Evolutionary conservation across 2,888 invertebrate genomes (phyloP), one percentile per base, ranked within the genome.

Genomic region (Drosophila peninsularis): DNA sequence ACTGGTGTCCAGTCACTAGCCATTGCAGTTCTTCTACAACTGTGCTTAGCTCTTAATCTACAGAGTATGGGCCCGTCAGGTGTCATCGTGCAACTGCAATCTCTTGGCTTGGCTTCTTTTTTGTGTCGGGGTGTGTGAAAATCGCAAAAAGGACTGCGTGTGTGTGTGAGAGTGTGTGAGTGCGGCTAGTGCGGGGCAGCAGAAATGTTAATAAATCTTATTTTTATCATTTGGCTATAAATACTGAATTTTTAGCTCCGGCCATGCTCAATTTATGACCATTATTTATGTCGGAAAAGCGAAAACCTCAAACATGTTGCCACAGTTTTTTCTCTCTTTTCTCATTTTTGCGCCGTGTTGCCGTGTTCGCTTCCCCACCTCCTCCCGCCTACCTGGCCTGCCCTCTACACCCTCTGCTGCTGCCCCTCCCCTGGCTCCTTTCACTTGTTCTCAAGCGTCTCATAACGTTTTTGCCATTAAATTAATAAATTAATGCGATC

Each of bases 191-290:
- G 73, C 71, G 84, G 78, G 82, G 78, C 82, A 82, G 82, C 86
- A 80, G 87, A 89, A 91, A 92, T 91, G 92, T 92, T 92, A 92
- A 92, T 92, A 92, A 92, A 92, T 92, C 92, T 92, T 91, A 92
- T 92, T 92, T 92, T 92, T 92, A 92, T 92, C 92, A 92, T 92
- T 91, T 79, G 91, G 91, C 92, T 91, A 92, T 92, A 92, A 92
- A 92, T 92, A 92, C 91, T 91, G 92, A 91, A 92, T 91, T 92
- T 92, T 92, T 92, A 92, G 91, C 85, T 85, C 85, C 85, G 85
- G 85, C 92, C 92, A 90, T 91, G 91, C 90, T 90, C 92, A 91
- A 92, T 92, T 92, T 92, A 92, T 92, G 92, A 90, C 91, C 91
- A 92, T 92, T 92, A 92, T 92, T 92, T 92, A 92, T 92, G 91